These are phyloP conservation scores for Chunga burmeisteri DNA, from an alignment of 2,113 vertebrate genomes.

Conservation along the genomic window DNA sequence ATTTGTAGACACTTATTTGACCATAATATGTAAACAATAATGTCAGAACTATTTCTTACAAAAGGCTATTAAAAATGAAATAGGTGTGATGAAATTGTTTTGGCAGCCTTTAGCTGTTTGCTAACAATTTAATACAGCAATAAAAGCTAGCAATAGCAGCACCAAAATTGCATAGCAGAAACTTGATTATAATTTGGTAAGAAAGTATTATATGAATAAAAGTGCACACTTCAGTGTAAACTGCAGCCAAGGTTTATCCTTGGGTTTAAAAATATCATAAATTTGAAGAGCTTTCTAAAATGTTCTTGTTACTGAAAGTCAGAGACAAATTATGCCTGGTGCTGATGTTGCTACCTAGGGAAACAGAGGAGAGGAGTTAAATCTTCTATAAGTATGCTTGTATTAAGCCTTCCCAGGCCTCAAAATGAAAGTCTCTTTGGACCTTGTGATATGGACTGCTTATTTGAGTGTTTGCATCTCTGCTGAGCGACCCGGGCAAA, in stretches of 20 bases:
- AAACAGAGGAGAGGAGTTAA: not conserved
- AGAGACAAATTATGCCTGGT: constrained; percentile 19
- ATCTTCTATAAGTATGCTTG: not conserved
- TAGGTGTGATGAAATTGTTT: constrained; percentile 27
- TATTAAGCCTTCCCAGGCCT: not conserved
- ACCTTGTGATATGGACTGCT: not conserved
- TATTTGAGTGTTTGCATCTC: not conserved
- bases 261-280: constrained; percentile 45
- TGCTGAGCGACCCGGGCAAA: not conserved
- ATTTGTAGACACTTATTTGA: constrained; percentile 25
- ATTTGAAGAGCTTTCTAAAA: constrained; percentile 42
- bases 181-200: constrained; percentile 52
- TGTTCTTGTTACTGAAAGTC: constrained; percentile 30
- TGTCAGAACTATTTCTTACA: constrained; percentile 10
- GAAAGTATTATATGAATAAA: constrained; percentile 46
- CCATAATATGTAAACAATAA: constrained; percentile 14
- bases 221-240: not conserved
- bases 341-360: constrained; percentile 15
- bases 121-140: constrained; percentile 31
- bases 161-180: constrained; percentile 51
- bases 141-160: constrained; percentile 37
- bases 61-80: constrained; percentile 49
- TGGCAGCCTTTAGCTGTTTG: constrained; percentile 50
- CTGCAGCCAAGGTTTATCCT: constrained; percentile 33
- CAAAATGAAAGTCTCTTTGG: not conserved